phyloP scores from a whole-genome alignment of 2,797 vertebrate genomes.

The Crypturellus tataupa region DNA sequence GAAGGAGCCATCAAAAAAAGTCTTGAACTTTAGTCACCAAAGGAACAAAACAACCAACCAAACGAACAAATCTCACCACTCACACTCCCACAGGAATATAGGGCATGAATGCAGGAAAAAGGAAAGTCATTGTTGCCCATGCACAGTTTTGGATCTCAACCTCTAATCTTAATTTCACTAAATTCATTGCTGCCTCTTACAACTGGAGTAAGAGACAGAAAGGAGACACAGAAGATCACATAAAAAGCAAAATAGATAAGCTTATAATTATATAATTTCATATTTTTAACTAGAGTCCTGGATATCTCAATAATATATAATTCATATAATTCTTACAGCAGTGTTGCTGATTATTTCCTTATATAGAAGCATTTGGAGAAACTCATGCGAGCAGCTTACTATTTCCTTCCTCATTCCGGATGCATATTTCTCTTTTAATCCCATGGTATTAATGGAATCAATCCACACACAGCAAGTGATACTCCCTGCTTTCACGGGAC shows the following conservation, averaged over 20 bases:
- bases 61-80: too few relatives aligned
- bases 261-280: background rate
- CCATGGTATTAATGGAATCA: background rate
- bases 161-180: background rate
- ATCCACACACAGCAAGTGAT: background rate
- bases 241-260: background rate
- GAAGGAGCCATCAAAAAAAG: background rate
- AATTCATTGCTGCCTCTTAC: background rate
- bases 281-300: background rate
- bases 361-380: background rate
- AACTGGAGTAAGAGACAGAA: background rate
- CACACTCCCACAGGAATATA: background rate
- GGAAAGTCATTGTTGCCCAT: background rate
- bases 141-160: background rate
- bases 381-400: background rate
- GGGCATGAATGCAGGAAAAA: background rate
- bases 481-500: background rate
- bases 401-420: background rate
- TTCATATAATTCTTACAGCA: background rate
- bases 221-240: background rate
- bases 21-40: background rate
- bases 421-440: background rate
- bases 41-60: background rate
- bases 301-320: background rate
- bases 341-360: background rate